phyloP scores from a whole-genome alignment of 2,113 vertebrate species.

The Oryzias curvinotus region DNA sequence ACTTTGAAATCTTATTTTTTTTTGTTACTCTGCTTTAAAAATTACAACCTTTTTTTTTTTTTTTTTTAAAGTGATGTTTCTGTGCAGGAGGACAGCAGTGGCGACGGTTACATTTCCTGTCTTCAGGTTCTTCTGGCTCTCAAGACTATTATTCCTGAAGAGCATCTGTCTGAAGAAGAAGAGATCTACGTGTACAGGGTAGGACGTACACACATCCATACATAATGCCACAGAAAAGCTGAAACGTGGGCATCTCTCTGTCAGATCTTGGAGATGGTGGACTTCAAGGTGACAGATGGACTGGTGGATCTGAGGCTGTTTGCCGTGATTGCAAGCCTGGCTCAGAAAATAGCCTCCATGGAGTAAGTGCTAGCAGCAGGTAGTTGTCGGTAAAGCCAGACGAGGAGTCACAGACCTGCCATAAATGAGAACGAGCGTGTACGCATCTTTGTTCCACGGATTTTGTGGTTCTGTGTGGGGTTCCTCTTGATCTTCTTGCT shows the following conservation, averaged over 20 bases:
- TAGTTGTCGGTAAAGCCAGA: slow-evolving; percentile 80
- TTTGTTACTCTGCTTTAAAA: background rate
- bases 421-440: slow-evolving; percentile 60
- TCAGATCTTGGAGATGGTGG: slow-evolving; percentile 92
- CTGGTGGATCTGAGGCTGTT: slow-evolving; percentile 91
- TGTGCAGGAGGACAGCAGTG: slow-evolving; percentile 72
- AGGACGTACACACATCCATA: background rate
- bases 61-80: no score
- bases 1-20: background rate
- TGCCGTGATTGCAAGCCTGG: slow-evolving; percentile 89
- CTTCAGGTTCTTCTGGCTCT: slow-evolving; percentile 75
- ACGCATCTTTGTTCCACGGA: slow-evolving; percentile 41
- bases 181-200: slow-evolving; percentile 81
- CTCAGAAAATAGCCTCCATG: slow-evolving; percentile 88
- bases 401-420: slow-evolving; percentile 64
- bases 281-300: slow-evolving; percentile 93
- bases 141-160: slow-evolving; percentile 72
- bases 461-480: slow-evolving; percentile 46
- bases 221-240: background rate
- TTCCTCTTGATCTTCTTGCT: slow-evolving; percentile 21
- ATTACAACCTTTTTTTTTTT: background rate
- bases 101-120: slow-evolving; percentile 75
- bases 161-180: slow-evolving; percentile 77
- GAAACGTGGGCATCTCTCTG: background rate
- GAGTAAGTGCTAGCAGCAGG: slow-evolving; percentile 81